Evolutionary conservation across 2,797 vertebrate species (phyloP).

Genomic region (Paedocypris micromegethes): DNA sequence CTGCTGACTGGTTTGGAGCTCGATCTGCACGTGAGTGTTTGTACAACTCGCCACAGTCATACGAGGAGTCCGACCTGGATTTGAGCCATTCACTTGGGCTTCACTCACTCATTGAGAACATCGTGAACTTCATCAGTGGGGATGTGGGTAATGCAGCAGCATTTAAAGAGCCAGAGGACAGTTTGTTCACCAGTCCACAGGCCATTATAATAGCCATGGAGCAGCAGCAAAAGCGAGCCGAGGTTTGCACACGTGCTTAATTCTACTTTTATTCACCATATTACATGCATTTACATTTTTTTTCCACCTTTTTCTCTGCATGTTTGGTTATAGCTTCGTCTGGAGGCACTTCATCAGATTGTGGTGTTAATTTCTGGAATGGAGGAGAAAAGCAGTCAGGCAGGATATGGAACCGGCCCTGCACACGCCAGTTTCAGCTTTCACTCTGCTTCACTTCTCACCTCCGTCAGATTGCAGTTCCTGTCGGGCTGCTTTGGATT

Average conservation of each 20-base stretch:
- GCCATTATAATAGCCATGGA: constrained; percentile 90
- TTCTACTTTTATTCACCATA: neutral
- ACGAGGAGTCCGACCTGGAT: constrained; percentile 84
- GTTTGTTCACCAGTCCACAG: constrained; percentile 91
- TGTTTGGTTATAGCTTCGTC: constrained; percentile 86
- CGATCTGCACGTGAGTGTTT: constrained; percentile 80
- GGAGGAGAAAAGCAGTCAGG: constrained; percentile 89
- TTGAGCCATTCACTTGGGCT: constrained; percentile 81
- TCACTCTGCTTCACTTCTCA: constrained; percentile 88
- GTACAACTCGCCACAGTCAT: constrained; percentile 73
- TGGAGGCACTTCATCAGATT: constrained; percentile 96
- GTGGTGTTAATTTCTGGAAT: constrained; percentile 91
- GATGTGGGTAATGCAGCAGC: constrained; percentile 85
- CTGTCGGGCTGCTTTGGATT: constrained; percentile 94
- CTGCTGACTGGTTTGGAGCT: constrained; percentile 84
- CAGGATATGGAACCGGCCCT: constrained; percentile 52
- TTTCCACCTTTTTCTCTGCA: too few relatives aligned
- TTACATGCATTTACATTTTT: constrained; percentile 12
- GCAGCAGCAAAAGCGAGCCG: constrained; percentile 89
- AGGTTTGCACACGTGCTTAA: constrained; percentile 63
- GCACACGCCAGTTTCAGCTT: constrained; percentile 66
- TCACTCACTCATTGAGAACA: constrained; percentile 90
- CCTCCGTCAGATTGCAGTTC: constrained; percentile 93
- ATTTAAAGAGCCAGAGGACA: constrained; percentile 94
- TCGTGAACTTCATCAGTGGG: constrained; percentile 90